phyloP scores from a whole-genome alignment of 2,888 invertebrate genomes.

The Pterostichus madidus region DNA sequence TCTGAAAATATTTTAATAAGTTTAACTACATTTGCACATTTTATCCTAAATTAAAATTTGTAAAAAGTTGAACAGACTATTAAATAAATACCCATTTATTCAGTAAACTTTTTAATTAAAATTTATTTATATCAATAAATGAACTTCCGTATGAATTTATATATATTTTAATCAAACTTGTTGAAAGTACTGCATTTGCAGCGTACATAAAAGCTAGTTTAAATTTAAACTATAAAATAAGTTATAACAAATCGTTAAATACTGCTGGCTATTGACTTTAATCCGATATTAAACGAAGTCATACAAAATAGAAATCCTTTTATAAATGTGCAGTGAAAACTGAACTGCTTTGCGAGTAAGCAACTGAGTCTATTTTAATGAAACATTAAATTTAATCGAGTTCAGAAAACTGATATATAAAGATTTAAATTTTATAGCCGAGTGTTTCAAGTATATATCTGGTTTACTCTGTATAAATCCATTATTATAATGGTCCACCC shows the following conservation, averaged over 20 bases:
- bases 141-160: no score
- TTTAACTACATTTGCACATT: no score
- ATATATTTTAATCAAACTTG: no score
- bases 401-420: conserved; percentile 35
- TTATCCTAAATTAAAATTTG: no score
- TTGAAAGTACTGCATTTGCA: no score
- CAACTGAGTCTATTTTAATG: conserved; percentile 41
- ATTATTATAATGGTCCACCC: conserved; percentile 46
- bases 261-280: background rate
- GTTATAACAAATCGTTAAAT: no score
- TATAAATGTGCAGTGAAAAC: conserved; percentile 9
- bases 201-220: no score
- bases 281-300: background rate
- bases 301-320: conserved; percentile 4
- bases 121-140: no score
- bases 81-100: no score
- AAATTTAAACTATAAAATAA: no score
- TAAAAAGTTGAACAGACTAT: no score
- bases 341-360: background rate
- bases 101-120: no score
- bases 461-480: conserved; percentile 51
- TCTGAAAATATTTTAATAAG: background rate
- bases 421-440: conserved; percentile 43
- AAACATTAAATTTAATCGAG: conserved; percentile 36
- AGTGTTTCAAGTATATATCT: conserved; percentile 6